Base-by-base conservation (phyloP, 1,140 invertebrate genomes). In the Eubasilissa regina region DNA sequence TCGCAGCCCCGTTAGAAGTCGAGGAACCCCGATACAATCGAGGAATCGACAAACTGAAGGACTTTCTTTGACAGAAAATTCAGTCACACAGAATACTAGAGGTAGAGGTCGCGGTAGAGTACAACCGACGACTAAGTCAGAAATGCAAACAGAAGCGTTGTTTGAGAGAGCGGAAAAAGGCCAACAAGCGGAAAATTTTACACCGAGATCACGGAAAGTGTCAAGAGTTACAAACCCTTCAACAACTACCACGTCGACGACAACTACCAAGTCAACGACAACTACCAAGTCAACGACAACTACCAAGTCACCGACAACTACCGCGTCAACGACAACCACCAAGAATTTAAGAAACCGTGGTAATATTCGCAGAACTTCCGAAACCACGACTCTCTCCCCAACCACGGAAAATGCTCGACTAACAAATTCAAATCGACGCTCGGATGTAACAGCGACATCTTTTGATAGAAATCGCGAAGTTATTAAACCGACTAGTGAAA, bases 71-170 rank as follows among this genome's bases (percentile, higher is more conserved):
- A 62, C 77, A 13, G 43, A 44, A 17, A 53, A 9, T 11, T 62
- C 12, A 56, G 45, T 55, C 12, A 25, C 35, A 3, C 68, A 76
- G 76, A 77, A 43, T 56, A 47, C 10, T 11, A 17, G 35, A 58
- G 48, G 60, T 11, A 80, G 75, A 68, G 45, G 68, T 19, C 51
- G 81, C 21, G 60, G 75, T 11, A 82, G 81, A 75, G 68, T 58
- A 70, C 60, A 76, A 43, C 21, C 75, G 35, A 73, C 64, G 21
- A 48, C 62, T 19, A 21, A 60, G 25, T 15, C 55, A 48, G 53
- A 47, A 70, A 76, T 81, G 17, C 72, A 73, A 7, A 80, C 78
- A 1, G 81, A 82, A 77, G 75, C 81, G 12, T 68, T 82, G 15
- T 82, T 77, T 60, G 78, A 82, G 21, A 77, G 81, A 77, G 17